phyloP scores from a whole-genome alignment of 2,113 vertebrate genomes.

The Philantomba maxwellii region DNA sequence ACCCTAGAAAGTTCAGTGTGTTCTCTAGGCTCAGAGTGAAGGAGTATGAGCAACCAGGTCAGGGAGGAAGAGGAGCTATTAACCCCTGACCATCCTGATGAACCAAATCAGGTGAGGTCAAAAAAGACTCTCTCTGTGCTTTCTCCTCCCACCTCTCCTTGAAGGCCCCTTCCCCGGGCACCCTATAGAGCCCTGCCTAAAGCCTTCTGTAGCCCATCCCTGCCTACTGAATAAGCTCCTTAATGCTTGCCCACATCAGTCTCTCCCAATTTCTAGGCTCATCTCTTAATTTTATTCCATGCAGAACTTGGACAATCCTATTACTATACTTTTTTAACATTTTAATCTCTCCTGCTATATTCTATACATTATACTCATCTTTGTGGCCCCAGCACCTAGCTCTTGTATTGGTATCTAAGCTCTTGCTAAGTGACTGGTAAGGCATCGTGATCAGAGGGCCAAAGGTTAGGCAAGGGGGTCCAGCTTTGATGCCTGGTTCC shows the following conservation, averaged over 20 bases:
- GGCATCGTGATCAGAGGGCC: not conserved
- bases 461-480: not conserved
- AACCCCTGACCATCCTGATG: not conserved
- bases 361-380: not conserved
- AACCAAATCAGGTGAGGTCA: not conserved
- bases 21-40: not conserved
- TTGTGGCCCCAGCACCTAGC: not conserved
- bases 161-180: accelerated
- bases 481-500: not conserved
- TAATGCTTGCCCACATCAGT: not conserved
- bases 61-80: not conserved
- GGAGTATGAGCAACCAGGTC: not conserved
- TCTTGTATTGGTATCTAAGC: not conserved
- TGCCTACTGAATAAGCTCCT: not conserved
- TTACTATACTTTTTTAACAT: not conserved
- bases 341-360: not conserved
- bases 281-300: not conserved
- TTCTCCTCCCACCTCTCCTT: not conserved
- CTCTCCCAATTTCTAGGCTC: not conserved
- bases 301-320: not conserved
- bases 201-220: not conserved
- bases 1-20: not conserved
- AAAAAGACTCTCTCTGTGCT: not conserved
- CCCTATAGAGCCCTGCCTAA: not conserved
- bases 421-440: not conserved